A percentile compares a stretch with the other conserved stretches of the same genome.
phyloP scores from a whole-genome alignment of 1,140 invertebrate genomes.

The Eubasilissa regina region DNA sequence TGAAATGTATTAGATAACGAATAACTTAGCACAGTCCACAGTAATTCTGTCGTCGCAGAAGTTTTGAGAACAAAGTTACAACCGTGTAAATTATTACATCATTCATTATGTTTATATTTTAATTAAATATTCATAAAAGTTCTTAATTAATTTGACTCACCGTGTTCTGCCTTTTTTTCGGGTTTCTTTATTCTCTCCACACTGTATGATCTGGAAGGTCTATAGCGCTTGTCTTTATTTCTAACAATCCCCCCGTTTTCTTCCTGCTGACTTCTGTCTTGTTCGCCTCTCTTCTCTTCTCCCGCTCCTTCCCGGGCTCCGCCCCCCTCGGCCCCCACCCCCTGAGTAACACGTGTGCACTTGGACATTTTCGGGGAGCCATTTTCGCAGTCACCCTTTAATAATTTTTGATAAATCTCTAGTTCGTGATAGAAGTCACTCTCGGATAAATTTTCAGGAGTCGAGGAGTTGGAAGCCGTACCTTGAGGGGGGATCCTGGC shows the following conservation, averaged over 20 bases:
- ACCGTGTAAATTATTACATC: too few species aligned
- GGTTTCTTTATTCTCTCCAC: conserved; percentile 51
- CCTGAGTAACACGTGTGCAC: conserved; percentile 50
- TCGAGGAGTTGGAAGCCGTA: conserved; percentile 40
- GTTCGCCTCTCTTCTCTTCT: conserved; percentile 1
- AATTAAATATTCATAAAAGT: too few species aligned
- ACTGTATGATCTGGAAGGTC: conserved; percentile 55
- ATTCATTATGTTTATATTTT: too few species aligned
- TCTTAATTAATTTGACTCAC: background rate
- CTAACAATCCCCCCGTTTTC: conserved; percentile 13
- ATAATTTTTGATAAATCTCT: conserved; percentile 60
- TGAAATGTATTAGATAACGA: too few species aligned
- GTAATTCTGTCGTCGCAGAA: too few species aligned
- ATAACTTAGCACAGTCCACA: too few species aligned
- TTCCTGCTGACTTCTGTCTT: conserved; percentile 18
- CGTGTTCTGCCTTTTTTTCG: conserved; percentile 35
- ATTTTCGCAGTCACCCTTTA: conserved; percentile 59
- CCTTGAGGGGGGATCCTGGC: conserved; percentile 49
- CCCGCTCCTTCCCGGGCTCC: conserved; percentile 14
- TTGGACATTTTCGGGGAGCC: conserved; percentile 57
- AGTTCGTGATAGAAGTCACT: conserved; percentile 60
- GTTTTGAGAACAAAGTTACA: too few species aligned
- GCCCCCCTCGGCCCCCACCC: conserved; percentile 23
- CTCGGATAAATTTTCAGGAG: conserved; percentile 58
- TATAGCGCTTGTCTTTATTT: conserved; percentile 38